Base-by-base conservation (phyloP, 1,140 invertebrate species). In the Battus philenor region DNA sequence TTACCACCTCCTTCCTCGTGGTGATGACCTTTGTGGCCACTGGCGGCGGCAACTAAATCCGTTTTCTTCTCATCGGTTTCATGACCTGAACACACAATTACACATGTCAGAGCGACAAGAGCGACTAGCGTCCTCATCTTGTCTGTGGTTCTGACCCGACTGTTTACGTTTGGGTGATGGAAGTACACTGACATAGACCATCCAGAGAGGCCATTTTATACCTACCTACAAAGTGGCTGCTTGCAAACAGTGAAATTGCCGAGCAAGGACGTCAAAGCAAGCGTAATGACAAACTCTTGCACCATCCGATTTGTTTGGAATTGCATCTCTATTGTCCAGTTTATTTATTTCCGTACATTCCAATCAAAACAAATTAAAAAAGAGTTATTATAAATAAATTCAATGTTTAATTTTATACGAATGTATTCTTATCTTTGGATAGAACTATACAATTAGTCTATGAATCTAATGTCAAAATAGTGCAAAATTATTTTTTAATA, bases 41-140 rank as follows among this genome's bases (percentile, higher is more conserved):
- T 73, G 4, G 77, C 74, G 0, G 82, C 88, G 2, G 78, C 56
- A 7, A 61, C 73, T 11, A 88, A 70, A 52, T 84, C 80, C 22
- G 46, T 34, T 24, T 63, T 58, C 27, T 45, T 48, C 44, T 50
- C 38, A 30, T 47, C 55, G 30, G 63, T 52, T 27, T 66, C 68
- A 30, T 59, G 62, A 27, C 59, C 59, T 0, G 50, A 47, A 41
- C 51, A 54, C 6, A 39, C 51, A 2, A 54, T 57, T 50, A 62
- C 50, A 33, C 68, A 71, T 50, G 51, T 61, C 18, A 68, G 22
- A 10, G 55, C 59, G 22, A 44, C 46, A 27, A 71, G 50, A 44
- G 54, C 64, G 55, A 58, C 57, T 13, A 68, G 56, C 53, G 64
- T 60, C 61, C 68, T 65, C 68, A 71, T 68, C 38, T n/a, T 8